A percentile compares a stretch with the other conserved stretches of the same genome.
Conservation (phyloP, 1,140 invertebrate genomes). For the Halictus rubicundus region DNA sequence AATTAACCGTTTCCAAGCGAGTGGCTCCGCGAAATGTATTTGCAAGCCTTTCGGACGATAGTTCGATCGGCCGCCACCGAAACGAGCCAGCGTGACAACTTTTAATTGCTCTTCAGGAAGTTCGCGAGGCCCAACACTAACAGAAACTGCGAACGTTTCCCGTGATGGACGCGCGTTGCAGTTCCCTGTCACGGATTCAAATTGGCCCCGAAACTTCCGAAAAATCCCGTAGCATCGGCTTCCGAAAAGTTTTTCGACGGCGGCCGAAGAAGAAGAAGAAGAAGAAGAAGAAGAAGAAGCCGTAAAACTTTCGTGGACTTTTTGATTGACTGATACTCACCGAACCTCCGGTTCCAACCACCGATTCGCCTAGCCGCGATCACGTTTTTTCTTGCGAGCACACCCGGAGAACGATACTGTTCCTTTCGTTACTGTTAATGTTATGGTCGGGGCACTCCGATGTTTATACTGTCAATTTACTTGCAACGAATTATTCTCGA, state of each 20-base stretch:
- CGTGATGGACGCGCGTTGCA: constrained; percentile 38
- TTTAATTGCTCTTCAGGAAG: constrained; percentile 45
- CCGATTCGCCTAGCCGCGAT: not conserved
- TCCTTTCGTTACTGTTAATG: no score
- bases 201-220: constrained; percentile 23
- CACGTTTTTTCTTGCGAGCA: not conserved
- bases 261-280: no score
- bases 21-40: not conserved
- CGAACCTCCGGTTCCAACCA: not conserved
- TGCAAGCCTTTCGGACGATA: not conserved
- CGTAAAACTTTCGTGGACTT: not conserved
- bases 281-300: no score
- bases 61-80: not conserved
- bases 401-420: no score
- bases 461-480: not conserved
- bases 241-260: not conserved
- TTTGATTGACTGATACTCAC: constrained; percentile 16
- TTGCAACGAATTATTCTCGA: not conserved
- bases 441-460: no score
- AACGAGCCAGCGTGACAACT: not conserved
- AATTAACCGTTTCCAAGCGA: not conserved
- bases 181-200: constrained; percentile 36
- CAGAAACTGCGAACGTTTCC: constrained; percentile 30
- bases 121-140: constrained; percentile 37
- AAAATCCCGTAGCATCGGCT: constrained; percentile 24